Percentiles rank a stretch among this genome's conserved stretches.
phyloP scores from a whole-genome alignment of 2,888 invertebrate genomes.

The Busseola fusca region DNA sequence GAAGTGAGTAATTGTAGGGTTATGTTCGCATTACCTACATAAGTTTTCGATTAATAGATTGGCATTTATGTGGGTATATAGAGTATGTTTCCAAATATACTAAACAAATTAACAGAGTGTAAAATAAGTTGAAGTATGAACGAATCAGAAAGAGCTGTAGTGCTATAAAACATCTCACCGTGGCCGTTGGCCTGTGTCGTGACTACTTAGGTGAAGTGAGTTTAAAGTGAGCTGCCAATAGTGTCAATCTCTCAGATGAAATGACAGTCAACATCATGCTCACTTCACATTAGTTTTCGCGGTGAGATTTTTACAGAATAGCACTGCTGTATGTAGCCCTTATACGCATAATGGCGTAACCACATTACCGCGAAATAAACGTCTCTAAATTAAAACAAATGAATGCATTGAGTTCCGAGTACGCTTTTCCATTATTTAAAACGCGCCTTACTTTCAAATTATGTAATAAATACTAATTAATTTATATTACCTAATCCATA shows the following conservation, averaged over 20 bases:
- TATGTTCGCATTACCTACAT: background rate
- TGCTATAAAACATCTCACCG: too few species aligned
- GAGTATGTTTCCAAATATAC: too few species aligned
- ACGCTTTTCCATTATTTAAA: background rate
- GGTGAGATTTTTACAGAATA: too few species aligned
- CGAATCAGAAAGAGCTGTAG: background rate
- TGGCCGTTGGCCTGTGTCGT: too few species aligned
- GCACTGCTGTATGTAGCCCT: too few species aligned
- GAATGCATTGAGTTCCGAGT: background rate
- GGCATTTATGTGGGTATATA: too few species aligned
- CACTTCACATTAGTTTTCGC: too few species aligned
- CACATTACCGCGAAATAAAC: background rate
- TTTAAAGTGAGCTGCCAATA: too few species aligned
- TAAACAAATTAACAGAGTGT: background rate
- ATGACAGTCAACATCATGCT: too few species aligned
- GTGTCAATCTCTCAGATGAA: too few species aligned
- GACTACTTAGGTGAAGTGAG: too few species aligned
- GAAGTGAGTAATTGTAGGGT: constrained; percentile 9
- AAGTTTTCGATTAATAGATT: background rate
- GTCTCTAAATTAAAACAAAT: constrained; percentile 3
- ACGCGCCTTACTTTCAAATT: background rate
- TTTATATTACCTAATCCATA: constrained; percentile 20
- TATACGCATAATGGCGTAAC: too few species aligned
- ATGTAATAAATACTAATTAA: background rate
- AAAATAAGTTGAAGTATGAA: background rate